phyloP scores from a whole-genome alignment of 2,113 vertebrate genomes.

The Todiramphus saurophagus region DNA sequence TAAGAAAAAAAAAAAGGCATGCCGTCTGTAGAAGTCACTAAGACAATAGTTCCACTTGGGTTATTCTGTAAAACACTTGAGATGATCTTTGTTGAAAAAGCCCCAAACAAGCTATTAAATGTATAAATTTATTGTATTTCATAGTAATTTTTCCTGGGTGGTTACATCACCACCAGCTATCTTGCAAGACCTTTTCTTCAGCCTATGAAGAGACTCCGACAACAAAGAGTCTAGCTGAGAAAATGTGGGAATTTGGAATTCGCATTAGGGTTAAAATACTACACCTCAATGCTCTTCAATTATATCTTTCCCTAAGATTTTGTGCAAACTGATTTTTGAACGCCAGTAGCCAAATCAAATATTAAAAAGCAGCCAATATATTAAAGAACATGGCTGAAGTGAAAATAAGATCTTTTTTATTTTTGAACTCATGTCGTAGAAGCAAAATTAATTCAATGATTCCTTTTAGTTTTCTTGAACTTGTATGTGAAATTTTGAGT shows the following conservation, averaged over 20 bases:
- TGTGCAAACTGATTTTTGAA: not conserved
- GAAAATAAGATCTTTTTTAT: not conserved
- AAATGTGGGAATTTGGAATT: not conserved
- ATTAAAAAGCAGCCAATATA: not conserved
- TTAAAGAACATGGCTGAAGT: not conserved
- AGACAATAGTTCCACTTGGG: not conserved
- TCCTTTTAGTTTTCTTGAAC: not conserved
- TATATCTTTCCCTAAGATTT: not conserved
- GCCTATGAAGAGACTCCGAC: not conserved
- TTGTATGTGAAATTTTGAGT: not conserved
- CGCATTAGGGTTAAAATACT: not conserved
- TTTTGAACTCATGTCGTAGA: not conserved
- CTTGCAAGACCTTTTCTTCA: not conserved
- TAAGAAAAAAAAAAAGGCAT: not conserved
- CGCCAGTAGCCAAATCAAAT: not conserved
- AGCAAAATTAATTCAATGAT: not conserved
- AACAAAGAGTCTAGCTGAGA: not conserved
- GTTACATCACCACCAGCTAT: not conserved
- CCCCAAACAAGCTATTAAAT: not conserved
- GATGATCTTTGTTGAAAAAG: not conserved
- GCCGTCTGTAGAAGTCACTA: not conserved
- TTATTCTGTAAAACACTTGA: not conserved
- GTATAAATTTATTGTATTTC: not conserved
- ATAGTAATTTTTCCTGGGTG: not conserved
- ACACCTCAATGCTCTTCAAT: accelerated